Percentiles rank a stretch among this genome's conserved stretches.
phyloP scores from a whole-genome alignment of 2,113 vertebrate genomes.

The Harpagus bidentatus region DNA sequence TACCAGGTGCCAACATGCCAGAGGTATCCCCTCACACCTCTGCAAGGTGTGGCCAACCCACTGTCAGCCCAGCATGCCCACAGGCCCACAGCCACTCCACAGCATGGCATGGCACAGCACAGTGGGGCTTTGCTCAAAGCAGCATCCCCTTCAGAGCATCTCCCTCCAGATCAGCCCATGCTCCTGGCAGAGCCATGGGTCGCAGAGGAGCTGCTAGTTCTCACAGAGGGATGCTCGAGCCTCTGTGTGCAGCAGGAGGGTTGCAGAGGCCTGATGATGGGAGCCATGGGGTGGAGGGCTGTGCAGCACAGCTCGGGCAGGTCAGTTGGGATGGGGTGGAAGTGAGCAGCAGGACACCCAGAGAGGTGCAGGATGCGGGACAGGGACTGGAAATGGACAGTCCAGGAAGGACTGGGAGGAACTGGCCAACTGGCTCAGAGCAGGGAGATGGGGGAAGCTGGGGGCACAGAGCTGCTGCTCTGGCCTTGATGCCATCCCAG shows the following conservation, averaged over 20 bases:
- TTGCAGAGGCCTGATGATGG: background rate
- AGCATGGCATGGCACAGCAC: background rate
- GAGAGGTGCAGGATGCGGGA: background rate
- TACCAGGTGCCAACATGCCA: background rate
- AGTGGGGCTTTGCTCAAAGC: background rate
- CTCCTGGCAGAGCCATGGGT: background rate
- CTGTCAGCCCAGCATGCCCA: background rate
- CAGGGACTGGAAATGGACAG: background rate
- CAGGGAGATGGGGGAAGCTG: background rate
- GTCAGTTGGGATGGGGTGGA: background rate
- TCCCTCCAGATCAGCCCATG: background rate
- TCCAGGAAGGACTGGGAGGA: background rate
- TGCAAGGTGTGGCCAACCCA: background rate
- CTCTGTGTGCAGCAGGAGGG: background rate
- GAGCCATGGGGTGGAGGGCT: background rate
- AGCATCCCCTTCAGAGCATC: background rate
- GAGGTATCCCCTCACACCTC: slow-evolving; percentile 22
- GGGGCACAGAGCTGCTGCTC: background rate
- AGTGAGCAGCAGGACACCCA: background rate
- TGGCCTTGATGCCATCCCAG: background rate
- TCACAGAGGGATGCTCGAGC: background rate
- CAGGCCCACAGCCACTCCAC: background rate
- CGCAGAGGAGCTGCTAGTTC: background rate
- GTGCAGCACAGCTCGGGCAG: background rate
- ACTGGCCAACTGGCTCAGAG: background rate